Evolutionary conservation across 1,140 invertebrate species (phyloP), one percentile per base, ranked within the genome.

Genomic region (Drosophila varians): DNA sequence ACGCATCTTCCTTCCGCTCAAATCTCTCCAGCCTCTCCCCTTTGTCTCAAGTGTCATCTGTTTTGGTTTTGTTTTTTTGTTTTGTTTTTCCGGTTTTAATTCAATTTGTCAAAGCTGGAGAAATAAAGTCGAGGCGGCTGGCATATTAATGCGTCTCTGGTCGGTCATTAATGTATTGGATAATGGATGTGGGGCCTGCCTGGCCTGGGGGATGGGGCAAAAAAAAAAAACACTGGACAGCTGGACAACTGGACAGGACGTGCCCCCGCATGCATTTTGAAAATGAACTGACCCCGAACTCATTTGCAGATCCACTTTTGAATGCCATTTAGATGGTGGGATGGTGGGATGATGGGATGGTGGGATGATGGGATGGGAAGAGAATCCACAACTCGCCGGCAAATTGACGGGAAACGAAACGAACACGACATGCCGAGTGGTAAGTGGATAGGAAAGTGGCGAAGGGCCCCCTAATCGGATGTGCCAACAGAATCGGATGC

Each of bases 81-180:
- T 14, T 26, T 34, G 9, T 12, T 73, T 43, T 47, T 71, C 74
- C 54, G 65, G 54, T 55, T 64, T 84, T 74, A 80, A 84, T 84
- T 84, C 76, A 84, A 84, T 84, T 84, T 84, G 80, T 86, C 80
- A 86, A 62, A 52, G 57, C 55, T 60, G 40, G 66, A 71, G 65
- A 69, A 31, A 31, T 60, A 72, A 25, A 28, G 51, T 53, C 4
- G 40, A 34, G 31, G 48, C n/a, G 28, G 34, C 40, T 68, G 40
- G 66, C 76, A 76, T 79, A 79, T 84, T 84, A 86, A 86, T 86
- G 79, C 72, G 71, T 76, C 80, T 86, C 79, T 86, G 80, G 65
- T 56, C 57, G 66, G 76, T 86, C 80, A 86, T 84, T 84, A 84
- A 84, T 84, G 80, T 71, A 79, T 46, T 61, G 80, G 57, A 78